These are phyloP conservation scores for Deroplatys truncata DNA, from an alignment of 2,888 invertebrate species.

Conservation along the genomic window DNA sequence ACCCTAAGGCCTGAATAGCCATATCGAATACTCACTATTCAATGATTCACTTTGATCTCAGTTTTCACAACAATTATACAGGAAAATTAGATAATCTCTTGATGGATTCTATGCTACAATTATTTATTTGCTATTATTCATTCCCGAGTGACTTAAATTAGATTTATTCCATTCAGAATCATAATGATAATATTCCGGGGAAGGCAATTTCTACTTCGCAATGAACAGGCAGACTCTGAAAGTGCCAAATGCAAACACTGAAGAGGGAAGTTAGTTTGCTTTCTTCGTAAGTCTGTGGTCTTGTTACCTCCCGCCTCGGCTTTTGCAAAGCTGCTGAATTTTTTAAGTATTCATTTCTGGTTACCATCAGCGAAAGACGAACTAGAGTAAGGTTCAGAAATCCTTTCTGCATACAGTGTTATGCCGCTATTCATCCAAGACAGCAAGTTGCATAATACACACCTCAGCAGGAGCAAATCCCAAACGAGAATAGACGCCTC, in stretches of 20 bases:
- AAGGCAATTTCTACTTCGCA: neutral
- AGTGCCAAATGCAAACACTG: neutral
- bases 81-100: neutral
- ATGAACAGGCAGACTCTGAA: neutral
- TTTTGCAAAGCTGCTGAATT: neutral
- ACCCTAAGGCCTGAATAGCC: too few species aligned
- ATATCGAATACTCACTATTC: too few species aligned
- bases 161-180: neutral
- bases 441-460: neutral
- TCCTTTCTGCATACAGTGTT: neutral
- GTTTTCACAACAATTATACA: too few species aligned
- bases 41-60: too few species aligned
- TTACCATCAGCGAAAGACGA: neutral
- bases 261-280: neutral
- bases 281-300: neutral
- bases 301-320: neutral
- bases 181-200: neutral
- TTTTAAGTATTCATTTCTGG: neutral
- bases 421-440: neutral
- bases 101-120: neutral
- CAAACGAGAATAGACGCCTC: neutral
- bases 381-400: neutral
- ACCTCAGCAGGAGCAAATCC: neutral
- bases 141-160: neutral
- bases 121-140: neutral